Conservation (phyloP, 1,140 invertebrate genomes). For the Micrasema minimum region DNA sequence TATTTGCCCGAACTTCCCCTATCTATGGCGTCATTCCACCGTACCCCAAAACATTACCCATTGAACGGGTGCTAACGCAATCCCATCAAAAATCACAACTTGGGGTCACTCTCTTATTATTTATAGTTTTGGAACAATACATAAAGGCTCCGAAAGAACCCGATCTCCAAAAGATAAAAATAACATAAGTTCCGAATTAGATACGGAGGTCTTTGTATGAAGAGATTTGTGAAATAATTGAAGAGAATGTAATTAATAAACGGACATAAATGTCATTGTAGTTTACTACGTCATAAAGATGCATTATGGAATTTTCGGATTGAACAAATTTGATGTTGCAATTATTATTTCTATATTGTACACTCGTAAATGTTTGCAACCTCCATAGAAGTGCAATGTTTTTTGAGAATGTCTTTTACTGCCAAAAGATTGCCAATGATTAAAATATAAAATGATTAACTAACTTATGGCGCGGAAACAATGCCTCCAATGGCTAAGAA, state of each 20-base stretch:
- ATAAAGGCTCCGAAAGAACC: constrained; percentile 10
- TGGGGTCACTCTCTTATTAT: constrained; percentile 42
- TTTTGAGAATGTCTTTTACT: too few relatives aligned
- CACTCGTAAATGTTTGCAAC: too few relatives aligned
- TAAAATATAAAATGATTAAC: too few relatives aligned
- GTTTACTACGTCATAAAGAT: constrained; percentile 24
- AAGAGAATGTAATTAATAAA: constrained; percentile 38
- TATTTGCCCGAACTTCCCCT: constrained; percentile 2
- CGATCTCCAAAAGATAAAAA: constrained; percentile 9
- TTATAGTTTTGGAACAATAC: constrained; percentile 38
- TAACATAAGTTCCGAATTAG: constrained; percentile 32
- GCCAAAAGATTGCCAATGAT: too few relatives aligned
- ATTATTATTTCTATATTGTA: too few relatives aligned
- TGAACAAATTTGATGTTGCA: neutral
- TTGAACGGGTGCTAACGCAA: constrained; percentile 4
- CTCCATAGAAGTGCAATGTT: too few relatives aligned
- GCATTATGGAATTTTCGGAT: neutral
- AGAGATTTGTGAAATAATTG: constrained; percentile 21
- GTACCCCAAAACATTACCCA: neutral
- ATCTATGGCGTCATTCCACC: neutral
- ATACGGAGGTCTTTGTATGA: constrained; percentile 6
- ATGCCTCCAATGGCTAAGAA: too few relatives aligned
- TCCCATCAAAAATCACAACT: constrained; percentile 27
- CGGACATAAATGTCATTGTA: neutral
- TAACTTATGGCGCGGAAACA: too few relatives aligned